phyloP scores from a whole-genome alignment of 2,797 vertebrate genomes.

The Euphonia xanthogaster region DNA sequence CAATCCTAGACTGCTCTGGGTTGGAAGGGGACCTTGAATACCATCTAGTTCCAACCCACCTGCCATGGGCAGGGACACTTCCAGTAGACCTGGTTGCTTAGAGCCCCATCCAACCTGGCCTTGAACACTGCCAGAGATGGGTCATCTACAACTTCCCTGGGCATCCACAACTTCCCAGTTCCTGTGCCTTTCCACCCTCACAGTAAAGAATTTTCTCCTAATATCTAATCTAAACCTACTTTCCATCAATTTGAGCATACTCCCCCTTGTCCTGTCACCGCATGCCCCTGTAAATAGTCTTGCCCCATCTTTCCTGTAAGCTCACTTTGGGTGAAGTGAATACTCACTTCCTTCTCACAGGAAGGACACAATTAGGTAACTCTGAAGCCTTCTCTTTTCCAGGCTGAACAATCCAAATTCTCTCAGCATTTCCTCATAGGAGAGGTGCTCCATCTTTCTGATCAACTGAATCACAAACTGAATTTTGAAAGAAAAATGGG shows the following conservation, averaged over 20 bases:
- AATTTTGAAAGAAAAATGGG: not conserved
- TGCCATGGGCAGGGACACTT: not conserved
- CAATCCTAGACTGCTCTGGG: not conserved
- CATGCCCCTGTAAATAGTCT: not conserved
- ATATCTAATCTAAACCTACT: not conserved
- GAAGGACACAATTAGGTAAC: not conserved
- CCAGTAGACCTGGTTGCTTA: not conserved
- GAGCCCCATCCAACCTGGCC: not conserved
- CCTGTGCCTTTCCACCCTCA: not conserved
- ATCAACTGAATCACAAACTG: not conserved
- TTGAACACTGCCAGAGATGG: not conserved
- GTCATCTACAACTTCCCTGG: not conserved
- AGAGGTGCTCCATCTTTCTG: not conserved
- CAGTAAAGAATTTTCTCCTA: not conserved
- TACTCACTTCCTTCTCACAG: not conserved
- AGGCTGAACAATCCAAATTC: not conserved
- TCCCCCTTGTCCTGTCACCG: not conserved
- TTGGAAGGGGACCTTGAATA: not conserved
- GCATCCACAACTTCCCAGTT: not conserved
- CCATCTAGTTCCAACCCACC: not conserved
- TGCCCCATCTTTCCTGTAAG: not conserved
- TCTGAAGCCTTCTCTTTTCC: not conserved
- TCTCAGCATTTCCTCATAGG: not conserved
- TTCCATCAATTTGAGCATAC: not conserved
- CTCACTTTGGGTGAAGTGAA: not conserved